Conservation (phyloP, 2,888 invertebrate genomes). For the Drosophila pullipes region DNA sequence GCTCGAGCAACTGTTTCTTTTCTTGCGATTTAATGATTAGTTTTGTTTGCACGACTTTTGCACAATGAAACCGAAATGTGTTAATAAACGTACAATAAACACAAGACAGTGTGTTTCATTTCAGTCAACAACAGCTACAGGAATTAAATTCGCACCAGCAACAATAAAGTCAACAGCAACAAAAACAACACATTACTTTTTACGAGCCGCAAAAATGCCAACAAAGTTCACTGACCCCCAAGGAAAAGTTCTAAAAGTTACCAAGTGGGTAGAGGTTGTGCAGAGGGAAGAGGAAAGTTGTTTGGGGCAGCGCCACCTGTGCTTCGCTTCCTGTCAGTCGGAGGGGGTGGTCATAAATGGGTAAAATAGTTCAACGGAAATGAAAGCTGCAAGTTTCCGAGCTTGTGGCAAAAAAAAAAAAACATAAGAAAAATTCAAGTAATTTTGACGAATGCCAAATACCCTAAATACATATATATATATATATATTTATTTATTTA, state of each 20-base stretch:
- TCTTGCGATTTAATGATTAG: slow-evolving; percentile 22
- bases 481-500: too few species aligned
- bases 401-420: slow-evolving; percentile 28
- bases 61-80: slow-evolving; percentile 12
- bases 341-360: neutral
- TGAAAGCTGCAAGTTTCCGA: slow-evolving; percentile 61
- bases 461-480: neutral
- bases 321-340: slow-evolving; percentile 27
- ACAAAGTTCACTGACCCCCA: slow-evolving; percentile 68
- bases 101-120: slow-evolving; percentile 63
- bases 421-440: neutral
- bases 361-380: slow-evolving; percentile 71
- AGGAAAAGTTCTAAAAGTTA: slow-evolving; percentile 9
- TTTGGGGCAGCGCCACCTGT: slow-evolving; percentile 23
- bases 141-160: slow-evolving; percentile 44
- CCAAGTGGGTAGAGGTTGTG: neutral
- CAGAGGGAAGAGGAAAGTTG: neutral
- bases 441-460: neutral
- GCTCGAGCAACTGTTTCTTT: slow-evolving; percentile 25
- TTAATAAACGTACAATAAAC: slow-evolving; percentile 29
- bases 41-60: slow-evolving; percentile 17
- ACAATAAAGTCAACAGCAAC: slow-evolving; percentile 11
- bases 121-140: slow-evolving; percentile 55
- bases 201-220: slow-evolving; percentile 70
- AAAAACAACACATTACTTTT: slow-evolving; percentile 48